These are phyloP conservation scores for Glaucidium brasilianum DNA, from an alignment of 2,113 vertebrate species.

Conservation along the genomic window DNA sequence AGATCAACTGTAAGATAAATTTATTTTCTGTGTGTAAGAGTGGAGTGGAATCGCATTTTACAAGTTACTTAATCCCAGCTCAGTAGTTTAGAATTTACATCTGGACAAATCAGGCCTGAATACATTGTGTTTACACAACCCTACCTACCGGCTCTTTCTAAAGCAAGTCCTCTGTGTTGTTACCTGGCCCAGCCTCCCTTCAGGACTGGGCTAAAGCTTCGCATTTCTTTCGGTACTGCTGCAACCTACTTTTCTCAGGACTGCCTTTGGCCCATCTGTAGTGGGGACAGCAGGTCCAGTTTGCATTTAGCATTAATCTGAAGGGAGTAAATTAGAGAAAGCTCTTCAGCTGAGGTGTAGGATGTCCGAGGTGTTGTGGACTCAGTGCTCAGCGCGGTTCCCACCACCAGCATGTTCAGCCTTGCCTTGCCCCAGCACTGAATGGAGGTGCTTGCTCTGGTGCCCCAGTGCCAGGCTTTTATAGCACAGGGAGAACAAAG, in stretches of 20 bases:
- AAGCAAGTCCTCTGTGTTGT: neutral
- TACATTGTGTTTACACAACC: neutral
- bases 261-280: neutral
- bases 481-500: neutral
- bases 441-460: neutral
- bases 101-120: neutral
- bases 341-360: neutral
- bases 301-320: neutral
- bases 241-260: neutral
- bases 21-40: neutral
- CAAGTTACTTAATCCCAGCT: neutral
- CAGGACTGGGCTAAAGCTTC: neutral
- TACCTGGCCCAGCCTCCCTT: neutral
- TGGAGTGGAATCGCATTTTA: neutral
- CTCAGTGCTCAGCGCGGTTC: accelerated
- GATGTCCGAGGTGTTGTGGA: neutral
- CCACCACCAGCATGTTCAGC: accelerated
- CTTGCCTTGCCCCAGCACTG: neutral
- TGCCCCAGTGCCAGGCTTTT: neutral
- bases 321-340: neutral
- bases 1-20: neutral
- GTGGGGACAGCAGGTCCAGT: neutral
- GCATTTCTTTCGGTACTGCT: accelerated
- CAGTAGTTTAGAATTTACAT: neutral
- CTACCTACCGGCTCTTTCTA: neutral